Percentiles rank a stretch among this genome's conserved stretches.
Evolutionary conservation across 2,797 vertebrate species (phyloP).

Genomic region (Peromyscus nudipes): DNA sequence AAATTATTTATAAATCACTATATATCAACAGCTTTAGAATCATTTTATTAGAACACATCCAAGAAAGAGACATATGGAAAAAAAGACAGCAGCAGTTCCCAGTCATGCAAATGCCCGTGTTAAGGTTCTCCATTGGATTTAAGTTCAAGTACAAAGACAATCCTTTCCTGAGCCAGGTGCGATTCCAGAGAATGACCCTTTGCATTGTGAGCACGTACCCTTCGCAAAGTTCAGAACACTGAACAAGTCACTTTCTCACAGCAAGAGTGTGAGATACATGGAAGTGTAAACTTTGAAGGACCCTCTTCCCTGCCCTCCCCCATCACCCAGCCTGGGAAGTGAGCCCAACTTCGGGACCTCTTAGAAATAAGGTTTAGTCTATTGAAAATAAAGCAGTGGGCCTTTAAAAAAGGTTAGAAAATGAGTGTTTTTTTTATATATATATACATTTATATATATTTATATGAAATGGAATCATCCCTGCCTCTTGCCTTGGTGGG

Average conservation of each 20-base stretch:
- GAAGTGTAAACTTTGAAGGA: constrained; percentile 83
- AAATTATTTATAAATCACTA: constrained; percentile 85
- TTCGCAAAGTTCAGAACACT: constrained; percentile 84
- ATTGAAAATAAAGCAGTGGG: constrained; percentile 82
- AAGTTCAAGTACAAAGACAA: constrained; percentile 85
- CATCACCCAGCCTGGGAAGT: constrained; percentile 74
- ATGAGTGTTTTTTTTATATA: constrained; percentile 55
- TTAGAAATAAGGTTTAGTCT: constrained; percentile 79
- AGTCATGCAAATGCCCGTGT: constrained; percentile 85
- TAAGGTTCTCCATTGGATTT: constrained; percentile 82
- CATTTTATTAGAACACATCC: constrained; percentile 86
- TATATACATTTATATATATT: constrained; percentile 50
- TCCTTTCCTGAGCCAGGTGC: constrained; percentile 86
- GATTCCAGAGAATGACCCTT: constrained; percentile 82
- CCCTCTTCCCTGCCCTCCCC: constrained; percentile 77
- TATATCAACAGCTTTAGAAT: constrained; percentile 87
- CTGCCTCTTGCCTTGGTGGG: constrained; percentile 65
- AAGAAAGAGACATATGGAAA: constrained; percentile 84
- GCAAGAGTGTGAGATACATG: constrained; percentile 79
- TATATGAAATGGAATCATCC: constrained; percentile 65
- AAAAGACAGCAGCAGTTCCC: constrained; percentile 84
- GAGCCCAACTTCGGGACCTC: constrained; percentile 70
- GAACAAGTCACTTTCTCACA: constrained; percentile 83
- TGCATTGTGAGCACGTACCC: constrained; percentile 65
- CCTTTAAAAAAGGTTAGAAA: constrained; percentile 82